These are phyloP conservation scores for Pentalonia nigronervosa DNA, from an alignment of 1,140 invertebrate species.

Conservation along the genomic window DNA sequence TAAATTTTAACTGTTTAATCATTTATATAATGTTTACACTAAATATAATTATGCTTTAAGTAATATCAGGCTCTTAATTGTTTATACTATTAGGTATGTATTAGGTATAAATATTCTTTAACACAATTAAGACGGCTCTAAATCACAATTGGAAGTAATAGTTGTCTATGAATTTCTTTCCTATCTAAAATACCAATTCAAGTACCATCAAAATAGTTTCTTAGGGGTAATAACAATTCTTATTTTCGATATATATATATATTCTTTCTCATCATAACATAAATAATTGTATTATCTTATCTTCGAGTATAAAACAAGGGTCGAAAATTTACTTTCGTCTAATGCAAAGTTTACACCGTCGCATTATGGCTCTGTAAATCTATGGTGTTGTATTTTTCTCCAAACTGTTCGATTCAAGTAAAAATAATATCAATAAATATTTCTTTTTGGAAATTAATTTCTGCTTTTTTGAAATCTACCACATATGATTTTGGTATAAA, in stretches of 20 bases:
- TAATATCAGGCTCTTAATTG: too few species aligned
- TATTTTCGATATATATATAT: not conserved
- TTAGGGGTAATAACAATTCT: not conserved
- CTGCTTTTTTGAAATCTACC: not conserved
- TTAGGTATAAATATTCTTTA: too few species aligned
- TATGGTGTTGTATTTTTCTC: conserved; percentile 54
- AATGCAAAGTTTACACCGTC: conserved; percentile 54
- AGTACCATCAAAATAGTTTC: conserved; percentile 58
- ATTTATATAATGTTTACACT: too few species aligned
- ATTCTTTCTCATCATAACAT: not conserved
- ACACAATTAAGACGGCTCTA: too few species aligned
- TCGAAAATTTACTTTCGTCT: not conserved
- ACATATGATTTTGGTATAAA: not conserved
- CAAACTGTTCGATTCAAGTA: conserved; percentile 59
- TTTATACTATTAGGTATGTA: too few species aligned
- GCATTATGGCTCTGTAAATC: conserved; percentile 37
- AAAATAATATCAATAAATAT: conserved; percentile 55
- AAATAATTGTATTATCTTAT: not conserved
- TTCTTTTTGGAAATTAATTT: not conserved
- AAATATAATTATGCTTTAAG: too few species aligned
- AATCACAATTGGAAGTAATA: too few species aligned
- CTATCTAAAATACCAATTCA: conserved; percentile 57
- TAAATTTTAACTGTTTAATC: too few species aligned
- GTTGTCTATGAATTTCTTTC: conserved; percentile 7
- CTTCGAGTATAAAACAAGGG: not conserved